A percentile compares a stretch with the other conserved stretches of the same genome.
phyloP scores from a whole-genome alignment of 1,140 invertebrate species.

The Mizuhopecten yessoensis region DNA sequence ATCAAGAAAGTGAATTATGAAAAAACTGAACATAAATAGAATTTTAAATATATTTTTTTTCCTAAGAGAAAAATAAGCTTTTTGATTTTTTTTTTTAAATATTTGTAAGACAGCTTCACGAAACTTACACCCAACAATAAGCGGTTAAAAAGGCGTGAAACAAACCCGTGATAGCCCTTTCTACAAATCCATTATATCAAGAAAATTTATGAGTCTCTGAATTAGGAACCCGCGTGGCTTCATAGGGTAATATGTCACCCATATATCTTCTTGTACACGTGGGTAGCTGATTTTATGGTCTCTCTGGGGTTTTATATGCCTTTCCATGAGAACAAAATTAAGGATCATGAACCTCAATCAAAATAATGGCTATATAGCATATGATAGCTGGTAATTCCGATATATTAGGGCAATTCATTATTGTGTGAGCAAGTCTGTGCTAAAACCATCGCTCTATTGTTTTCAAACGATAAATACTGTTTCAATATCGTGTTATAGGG shows the following conservation, averaged over 20 bases:
- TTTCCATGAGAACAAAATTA: slow-evolving; percentile 29
- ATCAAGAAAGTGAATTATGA: too few relatives aligned
- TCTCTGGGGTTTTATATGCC: not conserved
- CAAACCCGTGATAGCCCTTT: not conserved
- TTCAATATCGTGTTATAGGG: too few relatives aligned
- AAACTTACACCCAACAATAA: not conserved
- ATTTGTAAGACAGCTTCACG: too few relatives aligned
- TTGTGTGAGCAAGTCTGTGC: not conserved
- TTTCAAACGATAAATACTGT: too few relatives aligned
- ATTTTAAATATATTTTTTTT: too few relatives aligned
- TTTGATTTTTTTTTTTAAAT: too few relatives aligned
- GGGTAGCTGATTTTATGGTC: not conserved
- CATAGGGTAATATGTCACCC: not conserved
- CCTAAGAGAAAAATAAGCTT: too few relatives aligned
- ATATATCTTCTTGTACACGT: not conserved
- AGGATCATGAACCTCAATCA: not conserved
- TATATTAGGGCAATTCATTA: not conserved
- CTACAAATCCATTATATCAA: not conserved
- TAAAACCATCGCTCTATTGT: too few relatives aligned
- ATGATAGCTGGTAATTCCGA: not conserved
- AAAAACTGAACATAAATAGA: too few relatives aligned
- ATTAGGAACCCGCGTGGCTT: not conserved
- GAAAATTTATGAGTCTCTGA: not conserved
- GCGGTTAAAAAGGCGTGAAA: not conserved
- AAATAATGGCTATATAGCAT: not conserved